phyloP scores from a whole-genome alignment of 1,140 invertebrate genomes.

The Doryteuthis pealeii region DNA sequence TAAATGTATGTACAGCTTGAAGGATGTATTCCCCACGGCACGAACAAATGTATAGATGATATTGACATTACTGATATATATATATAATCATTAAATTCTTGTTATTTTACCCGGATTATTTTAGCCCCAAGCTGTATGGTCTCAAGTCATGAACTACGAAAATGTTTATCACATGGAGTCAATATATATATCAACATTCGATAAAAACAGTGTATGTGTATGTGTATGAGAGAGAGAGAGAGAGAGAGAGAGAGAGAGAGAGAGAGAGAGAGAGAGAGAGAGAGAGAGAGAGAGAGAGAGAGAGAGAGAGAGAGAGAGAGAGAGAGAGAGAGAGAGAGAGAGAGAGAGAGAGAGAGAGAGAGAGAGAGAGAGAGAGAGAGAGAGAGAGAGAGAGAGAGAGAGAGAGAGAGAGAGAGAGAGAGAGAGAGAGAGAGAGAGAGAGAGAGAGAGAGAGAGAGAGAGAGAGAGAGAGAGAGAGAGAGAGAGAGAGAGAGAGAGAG shows the following conservation, averaged over 20 bases:
- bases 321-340: not conserved
- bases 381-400: slow-evolving; percentile 8
- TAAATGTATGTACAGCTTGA: no score
- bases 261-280: not conserved
- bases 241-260: not conserved
- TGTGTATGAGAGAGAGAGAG: not conserved
- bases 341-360: not conserved
- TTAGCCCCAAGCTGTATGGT: no score
- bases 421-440: not conserved
- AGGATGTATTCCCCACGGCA: no score
- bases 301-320: not conserved
- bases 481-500: not conserved
- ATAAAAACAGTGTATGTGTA: no score
- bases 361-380: not conserved
- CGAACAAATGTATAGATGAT: no score
- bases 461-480: not conserved
- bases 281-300: not conserved
- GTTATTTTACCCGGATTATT: no score
- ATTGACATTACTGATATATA: no score
- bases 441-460: not conserved
- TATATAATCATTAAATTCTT: no score
- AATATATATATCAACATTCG: no score
- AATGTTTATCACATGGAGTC: no score
- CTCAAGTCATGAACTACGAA: no score
- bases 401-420: not conserved